These are phyloP conservation scores for Rhopalosiphum padi DNA, from an alignment of 1,140 invertebrate species.

Conservation along the genomic window DNA sequence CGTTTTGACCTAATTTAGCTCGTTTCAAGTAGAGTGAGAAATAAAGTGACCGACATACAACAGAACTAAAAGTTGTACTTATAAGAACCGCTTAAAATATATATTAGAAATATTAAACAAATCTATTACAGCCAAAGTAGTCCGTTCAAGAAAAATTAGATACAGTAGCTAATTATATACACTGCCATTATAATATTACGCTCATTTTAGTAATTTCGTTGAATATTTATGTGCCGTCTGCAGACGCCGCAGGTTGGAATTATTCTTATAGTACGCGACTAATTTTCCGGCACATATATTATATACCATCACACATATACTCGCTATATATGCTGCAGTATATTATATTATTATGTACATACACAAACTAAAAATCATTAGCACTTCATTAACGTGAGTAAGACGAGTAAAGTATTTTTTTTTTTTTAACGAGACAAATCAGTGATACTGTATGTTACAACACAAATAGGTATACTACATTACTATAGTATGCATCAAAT, in stretches of 20 bases:
- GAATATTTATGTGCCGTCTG: neutral
- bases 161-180: neutral
- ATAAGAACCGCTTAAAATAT: neutral
- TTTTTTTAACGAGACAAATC: neutral
- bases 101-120: neutral
- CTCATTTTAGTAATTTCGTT: constrained; percentile 1
- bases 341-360: neutral
- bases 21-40: neutral
- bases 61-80: neutral
- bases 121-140: neutral
- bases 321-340: too few relatives aligned
- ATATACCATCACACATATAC: neutral
- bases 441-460: neutral
- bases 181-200: neutral
- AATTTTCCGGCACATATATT: neutral
- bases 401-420: neutral
- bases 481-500: neutral
- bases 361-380: constrained; percentile 12
- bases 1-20: constrained; percentile 28
- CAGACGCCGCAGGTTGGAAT: neutral
- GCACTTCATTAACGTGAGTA: neutral
- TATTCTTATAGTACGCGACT: neutral
- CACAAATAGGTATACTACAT: neutral
- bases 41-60: neutral
- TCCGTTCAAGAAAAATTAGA: neutral